Base-by-base conservation (phyloP, 2,113 vertebrate genomes). In the Oplegnathus fasciatus region DNA sequence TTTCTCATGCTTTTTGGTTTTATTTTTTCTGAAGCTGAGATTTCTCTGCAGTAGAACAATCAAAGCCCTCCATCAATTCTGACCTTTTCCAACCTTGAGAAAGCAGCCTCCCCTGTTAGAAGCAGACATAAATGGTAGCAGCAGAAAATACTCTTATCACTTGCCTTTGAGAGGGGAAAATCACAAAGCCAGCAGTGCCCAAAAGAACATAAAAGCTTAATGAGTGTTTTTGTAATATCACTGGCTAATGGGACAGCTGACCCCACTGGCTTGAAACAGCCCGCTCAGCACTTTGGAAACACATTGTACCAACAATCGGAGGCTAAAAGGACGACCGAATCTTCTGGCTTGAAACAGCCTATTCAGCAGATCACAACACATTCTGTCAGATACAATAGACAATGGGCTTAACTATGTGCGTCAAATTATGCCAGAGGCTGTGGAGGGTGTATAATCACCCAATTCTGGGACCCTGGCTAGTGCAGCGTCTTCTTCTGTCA, bases 221-320 rank as follows among this genome's bases (percentile, higher is more conserved):
- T 92, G 87, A 91, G 86, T 88, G 87, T 88, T 91, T 92, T 93
- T 87, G 81, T 90, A 88, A 91, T 89, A 90, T 90, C 84, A 76
- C 81, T 60, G 73, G 89, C 80, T 92, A 94, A 93, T 92, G 76
- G 88, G 85, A 93, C 89, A 92, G 89, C 86, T 92, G 89, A 94
- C 91, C 88, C 78, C 79, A 64, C 58, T 57, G 75, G 55, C 72
- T 75, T 71, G 34, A 91, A 92, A 91, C 80, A 62, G 73, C 72
- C 32, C 61, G 28, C 80, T 88, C 93, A 90, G 91, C 90, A 86
- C 83, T 91, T 82, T 88, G 62, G 88, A 92, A 92, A 86, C 76
- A 80, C 80, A 85, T 70, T 88, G 75, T 86, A 84, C 78, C 69
- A 82, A 88, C 86, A 93, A 80, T 89, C 60, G 26, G 54, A 82